phyloP scores from a whole-genome alignment of 2,797 vertebrate species.

The Xiphorhynchus erythropygius region DNA sequence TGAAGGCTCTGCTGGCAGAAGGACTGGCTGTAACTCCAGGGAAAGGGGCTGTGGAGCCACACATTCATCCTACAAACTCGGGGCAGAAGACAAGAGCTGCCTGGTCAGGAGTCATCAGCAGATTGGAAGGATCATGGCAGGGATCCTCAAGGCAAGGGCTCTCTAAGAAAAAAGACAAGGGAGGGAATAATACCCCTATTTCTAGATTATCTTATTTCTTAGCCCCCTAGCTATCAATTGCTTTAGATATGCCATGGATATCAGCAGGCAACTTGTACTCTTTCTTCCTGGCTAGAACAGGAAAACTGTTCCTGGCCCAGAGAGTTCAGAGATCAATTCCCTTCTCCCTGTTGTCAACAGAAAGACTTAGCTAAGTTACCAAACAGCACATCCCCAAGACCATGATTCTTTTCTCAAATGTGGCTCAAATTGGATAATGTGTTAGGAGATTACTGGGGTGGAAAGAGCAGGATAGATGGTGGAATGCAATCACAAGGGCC shows the following conservation, averaged over 20 bases:
- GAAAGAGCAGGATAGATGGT: slow-evolving; percentile 7
- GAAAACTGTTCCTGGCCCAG: not conserved
- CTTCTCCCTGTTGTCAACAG: not conserved
- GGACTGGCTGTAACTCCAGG: not conserved
- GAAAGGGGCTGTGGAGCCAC: not conserved
- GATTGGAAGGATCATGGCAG: not conserved
- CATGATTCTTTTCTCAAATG: not conserved
- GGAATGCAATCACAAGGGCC: not conserved
- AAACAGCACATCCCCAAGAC: not conserved
- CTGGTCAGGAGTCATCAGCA: not conserved
- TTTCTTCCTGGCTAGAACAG: not conserved
- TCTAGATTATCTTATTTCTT: not conserved
- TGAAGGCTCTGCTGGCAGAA: not conserved
- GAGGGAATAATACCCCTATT: not conserved
- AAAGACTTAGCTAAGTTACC: not conserved
- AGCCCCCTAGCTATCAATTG: not conserved
- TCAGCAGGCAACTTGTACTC: not conserved
- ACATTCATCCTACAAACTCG: not conserved
- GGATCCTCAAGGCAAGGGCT: not conserved
- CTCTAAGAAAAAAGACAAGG: not conserved
- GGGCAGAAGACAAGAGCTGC: not conserved
- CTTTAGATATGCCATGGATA: not conserved
- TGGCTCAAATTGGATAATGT: not conserved
- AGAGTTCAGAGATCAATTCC: not conserved
- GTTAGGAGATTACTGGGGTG: slow-evolving; percentile 12